Conservation (phyloP, 2,113 vertebrate genomes). For the Trogon surrucura region DNA sequence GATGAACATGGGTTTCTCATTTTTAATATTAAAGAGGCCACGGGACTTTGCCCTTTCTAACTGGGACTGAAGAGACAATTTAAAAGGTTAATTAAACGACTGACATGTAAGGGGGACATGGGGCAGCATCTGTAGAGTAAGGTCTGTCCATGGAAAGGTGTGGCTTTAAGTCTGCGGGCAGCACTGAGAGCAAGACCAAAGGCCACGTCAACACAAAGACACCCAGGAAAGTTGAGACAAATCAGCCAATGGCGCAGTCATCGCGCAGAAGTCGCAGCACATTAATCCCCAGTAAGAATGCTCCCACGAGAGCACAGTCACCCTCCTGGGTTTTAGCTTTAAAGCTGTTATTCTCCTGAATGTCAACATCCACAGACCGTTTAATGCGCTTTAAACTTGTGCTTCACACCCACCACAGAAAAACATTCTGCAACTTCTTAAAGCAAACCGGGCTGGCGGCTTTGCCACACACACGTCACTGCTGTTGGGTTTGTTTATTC, state of each 20-base stretch:
- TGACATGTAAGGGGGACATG: neutral
- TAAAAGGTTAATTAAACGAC: slow-evolving; percentile 56
- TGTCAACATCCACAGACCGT: neutral
- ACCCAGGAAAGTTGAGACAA: neutral
- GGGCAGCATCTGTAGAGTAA: neutral
- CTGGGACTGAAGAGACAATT: neutral
- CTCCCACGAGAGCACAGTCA: neutral
- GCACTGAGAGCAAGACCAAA: neutral
- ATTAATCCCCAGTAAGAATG: neutral
- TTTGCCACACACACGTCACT: neutral
- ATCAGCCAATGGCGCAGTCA: neutral
- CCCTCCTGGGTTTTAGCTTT: neutral
- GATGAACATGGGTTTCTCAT: slow-evolving; percentile 30
- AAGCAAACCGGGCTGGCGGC: neutral
- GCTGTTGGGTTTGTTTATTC: neutral
- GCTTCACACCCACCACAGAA: neutral
- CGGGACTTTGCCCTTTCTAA: slow-evolving; percentile 9
- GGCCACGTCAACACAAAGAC: neutral
- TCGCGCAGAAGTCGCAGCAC: neutral
- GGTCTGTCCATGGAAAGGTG: neutral
- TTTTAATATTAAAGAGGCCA: slow-evolving; percentile 29
- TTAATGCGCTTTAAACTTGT: neutral
- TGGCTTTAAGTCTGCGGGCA: neutral
- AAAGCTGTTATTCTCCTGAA: neutral
- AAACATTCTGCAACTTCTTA: neutral